phyloP scores from a whole-genome alignment of 1,140 invertebrate species.

The Drosophila guanche region DNA sequence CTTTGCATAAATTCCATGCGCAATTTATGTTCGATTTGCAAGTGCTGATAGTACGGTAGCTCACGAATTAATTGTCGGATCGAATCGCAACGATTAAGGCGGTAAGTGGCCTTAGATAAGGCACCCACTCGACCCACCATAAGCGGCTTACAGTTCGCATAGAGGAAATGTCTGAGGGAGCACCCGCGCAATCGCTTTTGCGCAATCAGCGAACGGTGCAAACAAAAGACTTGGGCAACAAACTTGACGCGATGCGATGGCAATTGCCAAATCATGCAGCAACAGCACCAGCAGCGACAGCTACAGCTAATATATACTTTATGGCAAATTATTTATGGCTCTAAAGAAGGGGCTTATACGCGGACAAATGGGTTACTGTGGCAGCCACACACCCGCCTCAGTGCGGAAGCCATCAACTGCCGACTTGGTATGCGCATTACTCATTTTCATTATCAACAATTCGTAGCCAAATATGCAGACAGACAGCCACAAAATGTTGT shows the following conservation, averaged over 20 bases:
- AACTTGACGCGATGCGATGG: constrained; percentile 70
- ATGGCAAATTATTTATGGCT: constrained; percentile 33
- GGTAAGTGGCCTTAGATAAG: constrained; percentile 56
- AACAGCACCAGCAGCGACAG: constrained; percentile 25
- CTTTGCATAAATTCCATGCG: constrained; percentile 39
- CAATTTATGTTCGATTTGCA: constrained; percentile 67
- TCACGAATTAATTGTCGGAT: constrained; percentile 47
- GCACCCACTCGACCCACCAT: constrained; percentile 28
- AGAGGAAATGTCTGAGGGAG: constrained; percentile 16
- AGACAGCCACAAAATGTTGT: background rate
- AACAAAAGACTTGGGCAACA: constrained; percentile 79
- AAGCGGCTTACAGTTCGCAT: constrained; percentile 2
- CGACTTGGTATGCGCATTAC: constrained; percentile 59
- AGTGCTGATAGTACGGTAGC: constrained; percentile 71
- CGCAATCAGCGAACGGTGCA: constrained; percentile 47
- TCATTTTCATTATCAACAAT: constrained; percentile 74
- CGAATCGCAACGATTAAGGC: constrained; percentile 45
- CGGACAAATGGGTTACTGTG: constrained; percentile 55
- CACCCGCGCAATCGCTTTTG: constrained; percentile 51
- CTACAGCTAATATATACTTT: constrained; percentile 26
- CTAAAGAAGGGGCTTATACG: constrained; percentile 26
- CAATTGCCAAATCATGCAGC: constrained; percentile 73
- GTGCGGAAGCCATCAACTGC: constrained; percentile 56
- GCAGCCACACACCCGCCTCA: constrained; percentile 24
- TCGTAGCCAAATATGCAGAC: constrained; percentile 51